Evolutionary conservation across 2,888 invertebrate genomes (phyloP).

Genomic region (Anodontia alba): DNA sequence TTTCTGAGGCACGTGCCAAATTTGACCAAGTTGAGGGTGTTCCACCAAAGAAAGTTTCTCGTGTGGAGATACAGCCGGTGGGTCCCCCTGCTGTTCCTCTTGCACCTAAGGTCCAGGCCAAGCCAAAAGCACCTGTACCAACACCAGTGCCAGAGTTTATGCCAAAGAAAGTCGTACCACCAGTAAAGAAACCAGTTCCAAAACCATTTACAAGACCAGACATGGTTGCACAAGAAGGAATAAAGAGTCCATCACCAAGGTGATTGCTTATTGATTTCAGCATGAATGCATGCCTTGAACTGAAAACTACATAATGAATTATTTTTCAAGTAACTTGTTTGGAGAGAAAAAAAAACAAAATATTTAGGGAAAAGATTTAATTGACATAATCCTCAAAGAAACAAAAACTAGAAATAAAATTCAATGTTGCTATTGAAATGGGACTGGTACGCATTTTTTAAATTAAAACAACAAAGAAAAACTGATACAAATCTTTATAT

Average conservation of each 20-base stretch:
- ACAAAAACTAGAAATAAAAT: too few species aligned
- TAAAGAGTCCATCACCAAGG: slow-evolving; percentile 59
- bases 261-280: neutral
- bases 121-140: slow-evolving; percentile 23
- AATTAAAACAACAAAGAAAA: too few species aligned
- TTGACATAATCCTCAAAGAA: too few species aligned
- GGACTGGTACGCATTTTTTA: too few species aligned
- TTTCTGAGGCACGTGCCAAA: slow-evolving; percentile 72
- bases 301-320: too few species aligned
- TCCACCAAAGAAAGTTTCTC: slow-evolving; percentile 52
- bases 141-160: slow-evolving; percentile 43
- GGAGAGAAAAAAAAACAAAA: too few species aligned
- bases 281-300: neutral
- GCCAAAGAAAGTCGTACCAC: slow-evolving; percentile 54
- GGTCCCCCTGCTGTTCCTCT: slow-evolving; percentile 46
- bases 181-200: slow-evolving; percentile 36
- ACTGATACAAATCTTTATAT: too few species aligned
- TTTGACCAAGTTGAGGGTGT: slow-evolving; percentile 65
- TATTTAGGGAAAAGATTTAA: too few species aligned
- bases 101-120: slow-evolving; percentile 23
- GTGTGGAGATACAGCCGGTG: slow-evolving; percentile 53
- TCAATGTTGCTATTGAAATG: too few species aligned
- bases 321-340: too few species aligned
- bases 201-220: neutral
- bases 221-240: neutral